Evolutionary conservation across 2,113 vertebrate species (phyloP).

Genomic region (Sebastes fasciatus): DNA sequence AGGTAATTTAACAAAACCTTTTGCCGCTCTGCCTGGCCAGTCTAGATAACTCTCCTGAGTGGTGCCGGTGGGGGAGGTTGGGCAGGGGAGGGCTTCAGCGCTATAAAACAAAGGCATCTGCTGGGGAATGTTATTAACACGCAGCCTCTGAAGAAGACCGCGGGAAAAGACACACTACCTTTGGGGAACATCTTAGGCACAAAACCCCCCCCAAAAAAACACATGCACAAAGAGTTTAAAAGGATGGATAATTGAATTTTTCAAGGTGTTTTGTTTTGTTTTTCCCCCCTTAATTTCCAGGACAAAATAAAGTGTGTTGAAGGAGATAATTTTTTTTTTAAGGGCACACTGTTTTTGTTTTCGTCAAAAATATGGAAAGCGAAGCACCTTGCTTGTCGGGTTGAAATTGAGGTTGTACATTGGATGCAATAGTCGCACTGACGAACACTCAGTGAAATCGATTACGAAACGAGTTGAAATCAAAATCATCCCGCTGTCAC

Average conservation of each 20-base stretch:
- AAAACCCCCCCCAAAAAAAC: background rate
- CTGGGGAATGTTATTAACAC: constrained; percentile 63
- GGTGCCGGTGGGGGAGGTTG: constrained; percentile 12
- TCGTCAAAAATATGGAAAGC: background rate
- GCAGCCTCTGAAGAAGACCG: constrained; percentile 61
- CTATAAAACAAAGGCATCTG: constrained; percentile 62
- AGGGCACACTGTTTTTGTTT: constrained; percentile 6
- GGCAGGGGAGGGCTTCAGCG: background rate
- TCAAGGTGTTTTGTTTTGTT: constrained; percentile 54
- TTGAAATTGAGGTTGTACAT: constrained; percentile 12
- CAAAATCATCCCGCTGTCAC: constrained; percentile 29
- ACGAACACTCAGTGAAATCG: background rate
- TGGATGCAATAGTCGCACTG: background rate
- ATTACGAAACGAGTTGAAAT: constrained; percentile 15
- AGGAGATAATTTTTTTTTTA: constrained; percentile 49
- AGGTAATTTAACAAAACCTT: constrained; percentile 74
- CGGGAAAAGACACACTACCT: constrained; percentile 51
- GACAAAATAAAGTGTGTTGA: constrained; percentile 28
- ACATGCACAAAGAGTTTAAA: constrained; percentile 44
- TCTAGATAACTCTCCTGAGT: constrained; percentile 75
- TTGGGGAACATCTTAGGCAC: constrained; percentile 48
- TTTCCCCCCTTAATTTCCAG: constrained; percentile 12
- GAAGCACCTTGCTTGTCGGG: constrained; percentile 1
- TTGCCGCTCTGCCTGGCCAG: constrained; percentile 69
- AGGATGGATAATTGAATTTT: constrained; percentile 72